Evolutionary conservation across 2,797 vertebrate genomes (phyloP).

Genomic region (Myotis daubentonii): DNA sequence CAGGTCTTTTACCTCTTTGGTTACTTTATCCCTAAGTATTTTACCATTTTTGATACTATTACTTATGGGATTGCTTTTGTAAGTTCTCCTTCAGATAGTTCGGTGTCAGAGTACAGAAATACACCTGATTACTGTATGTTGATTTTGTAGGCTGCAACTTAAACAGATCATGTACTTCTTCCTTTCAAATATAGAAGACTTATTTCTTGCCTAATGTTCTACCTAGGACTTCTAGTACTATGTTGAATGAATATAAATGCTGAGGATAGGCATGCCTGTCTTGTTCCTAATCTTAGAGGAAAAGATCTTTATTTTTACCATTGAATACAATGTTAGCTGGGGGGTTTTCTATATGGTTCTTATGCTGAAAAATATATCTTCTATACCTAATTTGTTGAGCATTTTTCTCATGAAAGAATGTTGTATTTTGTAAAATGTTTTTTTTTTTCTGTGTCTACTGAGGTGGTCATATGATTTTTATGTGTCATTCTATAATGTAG

Average conservation of each 20-base stretch:
- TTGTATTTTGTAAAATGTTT: background rate
- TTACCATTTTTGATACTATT: too few relatives aligned
- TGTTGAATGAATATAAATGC: background rate
- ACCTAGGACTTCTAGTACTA: background rate
- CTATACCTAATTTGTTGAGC: background rate
- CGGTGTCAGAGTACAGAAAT: background rate
- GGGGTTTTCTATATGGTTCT: background rate
- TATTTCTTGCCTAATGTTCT: background rate
- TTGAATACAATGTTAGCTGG: background rate
- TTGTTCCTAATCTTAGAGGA: background rate
- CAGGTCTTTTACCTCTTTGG: too few relatives aligned
- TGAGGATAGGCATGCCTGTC: background rate
- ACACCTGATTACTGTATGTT: background rate
- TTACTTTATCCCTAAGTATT: too few relatives aligned
- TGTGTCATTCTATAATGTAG: background rate
- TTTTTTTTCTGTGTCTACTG: background rate
- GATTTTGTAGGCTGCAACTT: background rate
- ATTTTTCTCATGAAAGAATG: background rate
- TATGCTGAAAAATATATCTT: background rate
- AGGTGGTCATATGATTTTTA: background rate
- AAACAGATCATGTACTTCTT: background rate
- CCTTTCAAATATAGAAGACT: background rate
- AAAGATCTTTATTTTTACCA: background rate
- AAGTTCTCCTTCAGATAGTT: background rate
- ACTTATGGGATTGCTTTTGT: background rate